These are phyloP conservation scores for Drosophila pectinifera DNA, from an alignment of 1,140 invertebrate species.

Conservation along the genomic window DNA sequence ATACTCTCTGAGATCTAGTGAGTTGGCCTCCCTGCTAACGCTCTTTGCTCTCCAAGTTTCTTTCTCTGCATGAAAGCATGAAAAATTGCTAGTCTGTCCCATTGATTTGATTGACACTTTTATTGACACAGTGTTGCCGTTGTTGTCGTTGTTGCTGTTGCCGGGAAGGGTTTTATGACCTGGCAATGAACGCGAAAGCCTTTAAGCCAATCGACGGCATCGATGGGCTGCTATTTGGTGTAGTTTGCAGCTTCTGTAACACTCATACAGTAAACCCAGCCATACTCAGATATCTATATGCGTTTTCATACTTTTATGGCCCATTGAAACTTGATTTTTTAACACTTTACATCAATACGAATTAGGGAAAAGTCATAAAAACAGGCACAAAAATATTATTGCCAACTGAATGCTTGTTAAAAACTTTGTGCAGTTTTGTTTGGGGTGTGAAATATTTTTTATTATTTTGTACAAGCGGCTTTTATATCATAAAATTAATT, in stretches of 20 bases:
- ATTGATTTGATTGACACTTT: conserved; percentile 83
- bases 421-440: background rate
- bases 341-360: conserved; percentile 33
- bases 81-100: conserved; percentile 68
- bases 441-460: conserved; percentile 4
- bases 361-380: conserved; percentile 34
- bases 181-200: conserved; percentile 47
- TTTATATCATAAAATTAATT: background rate
- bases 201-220: conserved; percentile 56
- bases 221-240: conserved; percentile 8
- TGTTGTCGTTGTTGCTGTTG: conserved; percentile 25
- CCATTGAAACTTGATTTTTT: conserved; percentile 41
- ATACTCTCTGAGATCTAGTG: too few relatives aligned
- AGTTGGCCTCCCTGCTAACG: too few relatives aligned
- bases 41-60: background rate
- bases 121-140: conserved; percentile 72
- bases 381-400: conserved; percentile 18
- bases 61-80: conserved; percentile 28
- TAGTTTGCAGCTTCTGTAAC: conserved; percentile 33
- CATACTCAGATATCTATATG: conserved; percentile 24
- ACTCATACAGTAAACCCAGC: conserved; percentile 13
- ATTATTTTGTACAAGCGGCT: background rate
- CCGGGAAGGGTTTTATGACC: conserved; percentile 73
- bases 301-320: conserved; percentile 36
- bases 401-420: background rate